Base-by-base conservation (phyloP, 1,140 invertebrate genomes). In the Solenopsis invicta region DNA sequence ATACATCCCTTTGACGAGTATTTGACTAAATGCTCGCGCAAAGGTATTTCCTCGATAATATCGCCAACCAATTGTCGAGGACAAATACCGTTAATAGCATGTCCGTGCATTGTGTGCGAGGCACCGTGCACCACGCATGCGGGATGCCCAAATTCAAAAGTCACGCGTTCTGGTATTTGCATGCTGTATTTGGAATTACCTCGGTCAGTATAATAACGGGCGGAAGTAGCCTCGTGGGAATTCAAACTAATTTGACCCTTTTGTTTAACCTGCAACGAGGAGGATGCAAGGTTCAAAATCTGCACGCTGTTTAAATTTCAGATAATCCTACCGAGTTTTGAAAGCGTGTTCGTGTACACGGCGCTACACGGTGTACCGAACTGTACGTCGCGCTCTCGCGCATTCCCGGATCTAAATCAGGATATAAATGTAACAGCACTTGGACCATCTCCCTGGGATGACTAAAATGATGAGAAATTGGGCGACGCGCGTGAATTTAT, bases 61-160 rank as follows among this genome's bases (percentile, higher is more conserved):
- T 84, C 80, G 54, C 41, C 16, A n/a, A 29, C 54, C 80, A 74
- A 74, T 84, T 74, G 80, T 62, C 69, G 24, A 61, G 69, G 41
- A 75, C 69, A 84, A 84, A 84, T 84, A 84, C 56, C n/a, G 69
- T 84, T 84, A 84, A 84, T 75, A 75, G 80, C 41, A 84, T 54
- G 54, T 5, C 41, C 18, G 24, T 75, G 54, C 45, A 84, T 84
- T 75, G 69, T 62, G 18, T 74, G 41, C 69, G 41, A n/a, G 13
- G 41, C 59, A 29, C 5, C 0, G 29, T 29, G 18, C 50, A n/a
- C 9, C 54, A 50, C 67, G 67, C 66, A 59, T 74, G 71, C 54
- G 18, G 78, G 37, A 71, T 34, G 37, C 18, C 24, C 29, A 50
- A 75, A 84, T 84, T 67, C 69, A 72, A 84, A 84, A 84, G 80